Evolutionary conservation across 2,888 invertebrate genomes (phyloP).

Genomic region (Smittia sp.): DNA sequence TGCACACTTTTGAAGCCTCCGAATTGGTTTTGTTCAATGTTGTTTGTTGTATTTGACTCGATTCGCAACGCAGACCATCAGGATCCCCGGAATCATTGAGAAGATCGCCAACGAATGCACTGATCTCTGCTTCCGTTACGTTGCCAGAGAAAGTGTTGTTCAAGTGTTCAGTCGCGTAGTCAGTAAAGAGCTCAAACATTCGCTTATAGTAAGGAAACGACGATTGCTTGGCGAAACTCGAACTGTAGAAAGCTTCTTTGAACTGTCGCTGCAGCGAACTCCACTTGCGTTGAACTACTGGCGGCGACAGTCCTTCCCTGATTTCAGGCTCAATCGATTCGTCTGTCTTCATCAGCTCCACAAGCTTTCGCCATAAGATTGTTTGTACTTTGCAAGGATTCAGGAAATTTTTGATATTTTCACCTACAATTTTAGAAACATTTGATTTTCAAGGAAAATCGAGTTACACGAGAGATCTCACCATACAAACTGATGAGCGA

Average conservation of each 20-base stretch:
- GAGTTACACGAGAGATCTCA: not conserved
- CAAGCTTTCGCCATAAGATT: not conserved
- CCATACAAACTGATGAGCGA: not conserved
- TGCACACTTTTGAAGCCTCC: not conserved
- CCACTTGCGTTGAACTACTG: not conserved
- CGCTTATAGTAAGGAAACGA: slow-evolving; percentile 10
- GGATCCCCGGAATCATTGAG: not conserved
- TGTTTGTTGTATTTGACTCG: not conserved
- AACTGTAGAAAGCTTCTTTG: not conserved
- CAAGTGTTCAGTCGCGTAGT: not conserved
- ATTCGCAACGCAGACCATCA: not conserved
- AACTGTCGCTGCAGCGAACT: not conserved
- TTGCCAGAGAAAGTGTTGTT: not conserved
- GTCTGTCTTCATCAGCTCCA: not conserved
- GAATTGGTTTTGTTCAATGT: not conserved
- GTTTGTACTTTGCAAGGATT: not conserved
- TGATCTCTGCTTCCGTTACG: not conserved
- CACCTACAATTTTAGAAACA: not conserved
- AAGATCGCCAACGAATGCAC: not conserved
- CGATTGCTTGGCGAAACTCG: not conserved
- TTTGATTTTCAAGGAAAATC: not conserved
- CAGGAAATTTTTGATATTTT: not conserved
- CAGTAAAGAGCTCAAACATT: slow-evolving; percentile 9
- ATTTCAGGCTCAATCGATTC: not conserved
- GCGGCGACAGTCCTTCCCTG: not conserved